These are phyloP conservation scores for Caenorhabditis inopinata DNA, from an alignment of 1,140 invertebrate species.

Conservation along the genomic window DNA sequence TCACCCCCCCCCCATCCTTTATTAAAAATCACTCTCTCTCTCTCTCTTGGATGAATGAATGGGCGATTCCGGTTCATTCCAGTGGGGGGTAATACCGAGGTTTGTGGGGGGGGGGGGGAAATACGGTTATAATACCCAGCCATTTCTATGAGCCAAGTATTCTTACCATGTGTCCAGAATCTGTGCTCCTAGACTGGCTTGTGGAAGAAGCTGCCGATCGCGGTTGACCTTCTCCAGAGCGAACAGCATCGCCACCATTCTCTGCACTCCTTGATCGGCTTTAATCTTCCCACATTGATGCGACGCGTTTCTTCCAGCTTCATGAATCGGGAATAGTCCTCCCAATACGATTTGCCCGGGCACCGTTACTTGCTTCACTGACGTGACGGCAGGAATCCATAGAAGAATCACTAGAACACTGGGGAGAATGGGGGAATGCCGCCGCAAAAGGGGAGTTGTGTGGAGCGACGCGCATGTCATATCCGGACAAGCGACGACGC, in stretches of 20 bases:
- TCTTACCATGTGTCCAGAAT: slow-evolving; percentile 77
- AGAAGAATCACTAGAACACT: neutral
- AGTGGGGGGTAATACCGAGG: no score
- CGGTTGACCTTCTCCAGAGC: slow-evolving; percentile 77
- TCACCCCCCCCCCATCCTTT: no score
- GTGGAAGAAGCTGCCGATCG: slow-evolving; percentile 71
- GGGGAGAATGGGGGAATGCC: neutral
- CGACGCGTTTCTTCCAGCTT: slow-evolving; percentile 49
- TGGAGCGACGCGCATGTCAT: slow-evolving; percentile 27
- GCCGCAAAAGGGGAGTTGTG: neutral
- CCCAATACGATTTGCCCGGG: slow-evolving; percentile 77
- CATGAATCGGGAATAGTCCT: slow-evolving; percentile 78
- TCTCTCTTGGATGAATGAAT: no score
- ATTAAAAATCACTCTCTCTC: no score
- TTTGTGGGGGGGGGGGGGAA: no score
- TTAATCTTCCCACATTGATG: slow-evolving; percentile 63
- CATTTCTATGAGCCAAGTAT: no score
- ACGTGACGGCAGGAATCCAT: neutral
- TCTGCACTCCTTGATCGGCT: slow-evolving; percentile 73
- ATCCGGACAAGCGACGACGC: slow-evolving; percentile 30
- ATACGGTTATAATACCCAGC: no score
- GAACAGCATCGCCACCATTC: slow-evolving; percentile 78
- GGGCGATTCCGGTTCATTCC: no score
- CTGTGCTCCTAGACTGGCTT: slow-evolving; percentile 74
- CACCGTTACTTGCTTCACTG: slow-evolving; percentile 51